phyloP scores from a whole-genome alignment of 30 jellyfish, hydroid and myxozoan genomes.

The Hydra vulgaris region DNA sequence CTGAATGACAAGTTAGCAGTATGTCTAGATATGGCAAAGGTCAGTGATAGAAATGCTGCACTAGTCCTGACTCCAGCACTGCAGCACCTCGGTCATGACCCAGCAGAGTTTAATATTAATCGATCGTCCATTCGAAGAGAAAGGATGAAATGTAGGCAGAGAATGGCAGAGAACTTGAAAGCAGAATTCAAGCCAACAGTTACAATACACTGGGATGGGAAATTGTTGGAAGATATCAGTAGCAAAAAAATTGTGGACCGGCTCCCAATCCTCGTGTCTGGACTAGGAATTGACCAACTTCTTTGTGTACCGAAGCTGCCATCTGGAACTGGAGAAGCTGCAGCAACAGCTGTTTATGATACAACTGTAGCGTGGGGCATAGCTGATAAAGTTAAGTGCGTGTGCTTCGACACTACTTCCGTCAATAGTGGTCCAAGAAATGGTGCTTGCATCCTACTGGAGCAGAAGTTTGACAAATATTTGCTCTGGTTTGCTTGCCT shows the following conservation, averaged over 20 bases:
- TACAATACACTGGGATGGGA: slow-evolving; percentile 6
- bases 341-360: slow-evolving; percentile 15
- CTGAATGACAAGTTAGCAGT: background rate
- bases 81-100: slow-evolving; percentile 2
- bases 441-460: slow-evolving; percentile 22
- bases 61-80: background rate
- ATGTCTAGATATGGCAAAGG: background rate
- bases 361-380: slow-evolving; percentile 11
- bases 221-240: background rate
- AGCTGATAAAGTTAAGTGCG: background rate
- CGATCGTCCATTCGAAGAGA: background rate
- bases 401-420: slow-evolving; percentile 31
- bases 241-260: slow-evolving; percentile 1
- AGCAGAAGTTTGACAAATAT: background rate
- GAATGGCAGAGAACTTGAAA: background rate
- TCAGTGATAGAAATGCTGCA: slow-evolving; percentile 2
- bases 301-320: slow-evolving; percentile 7
- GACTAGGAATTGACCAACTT: background rate
- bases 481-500: slow-evolving; percentile 8
- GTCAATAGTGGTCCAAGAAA: slow-evolving; percentile 16
- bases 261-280: slow-evolving; percentile 3
- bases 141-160: background rate
- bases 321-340: slow-evolving; percentile 24
- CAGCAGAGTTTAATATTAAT: background rate
- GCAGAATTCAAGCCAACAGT: background rate